Evolutionary conservation across 2,113 vertebrate species (phyloP).

Genomic region (Neolamprologus tretocephalus): DNA sequence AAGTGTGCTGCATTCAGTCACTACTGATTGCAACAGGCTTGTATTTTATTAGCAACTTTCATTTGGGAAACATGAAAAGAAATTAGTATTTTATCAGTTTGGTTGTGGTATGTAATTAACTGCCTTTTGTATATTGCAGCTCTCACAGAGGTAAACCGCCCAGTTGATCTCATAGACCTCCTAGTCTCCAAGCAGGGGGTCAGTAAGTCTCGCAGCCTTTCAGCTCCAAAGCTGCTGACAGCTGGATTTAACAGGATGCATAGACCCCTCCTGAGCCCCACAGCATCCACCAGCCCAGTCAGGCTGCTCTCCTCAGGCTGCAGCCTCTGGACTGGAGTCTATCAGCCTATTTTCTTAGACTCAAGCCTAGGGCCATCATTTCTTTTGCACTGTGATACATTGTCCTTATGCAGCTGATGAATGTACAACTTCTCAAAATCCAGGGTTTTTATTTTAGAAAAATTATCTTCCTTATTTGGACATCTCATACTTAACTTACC

Average conservation of each 20-base stretch:
- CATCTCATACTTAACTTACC: not conserved
- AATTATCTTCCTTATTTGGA: not conserved
- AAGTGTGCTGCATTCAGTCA: not conserved
- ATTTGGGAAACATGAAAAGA: not conserved
- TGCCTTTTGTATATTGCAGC: not conserved
- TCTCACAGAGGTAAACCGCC: not conserved
- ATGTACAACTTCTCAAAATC: not conserved
- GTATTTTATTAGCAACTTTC: not conserved
- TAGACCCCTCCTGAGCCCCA: not conserved
- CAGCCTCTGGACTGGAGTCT: not conserved
- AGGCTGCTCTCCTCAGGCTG: not conserved
- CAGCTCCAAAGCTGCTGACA: not conserved
- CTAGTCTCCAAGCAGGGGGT: not conserved
- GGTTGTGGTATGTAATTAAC: not conserved
- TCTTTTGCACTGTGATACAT: not conserved
- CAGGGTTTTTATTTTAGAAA: not conserved
- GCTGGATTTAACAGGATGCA: not conserved
- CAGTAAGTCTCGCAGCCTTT: not conserved
- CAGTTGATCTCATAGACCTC: not conserved
- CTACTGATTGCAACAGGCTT: not conserved
- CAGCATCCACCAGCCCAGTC: not conserved
- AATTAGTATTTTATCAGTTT: not conserved
- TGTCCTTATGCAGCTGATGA: not conserved
- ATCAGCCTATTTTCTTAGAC: not conserved
- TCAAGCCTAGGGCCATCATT: not conserved